These are phyloP conservation scores for Eurystomus glaucurus DNA, from an alignment of 2,797 vertebrate genomes.

Conservation along the genomic window DNA sequence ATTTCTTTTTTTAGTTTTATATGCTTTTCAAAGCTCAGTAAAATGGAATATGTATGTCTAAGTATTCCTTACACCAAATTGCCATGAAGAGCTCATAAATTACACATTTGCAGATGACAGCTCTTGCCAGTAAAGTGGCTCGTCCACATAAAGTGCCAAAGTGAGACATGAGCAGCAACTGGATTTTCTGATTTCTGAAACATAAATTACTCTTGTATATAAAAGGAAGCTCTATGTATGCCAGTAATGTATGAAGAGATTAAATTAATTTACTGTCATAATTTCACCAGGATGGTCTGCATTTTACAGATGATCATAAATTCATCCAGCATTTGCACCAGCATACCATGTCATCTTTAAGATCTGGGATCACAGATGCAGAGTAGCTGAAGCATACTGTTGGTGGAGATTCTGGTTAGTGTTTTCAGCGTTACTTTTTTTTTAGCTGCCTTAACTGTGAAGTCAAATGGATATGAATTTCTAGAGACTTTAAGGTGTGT, in stretches of 20 bases:
- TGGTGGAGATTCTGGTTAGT: neutral
- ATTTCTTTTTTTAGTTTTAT: neutral
- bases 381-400: neutral
- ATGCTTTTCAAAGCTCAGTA: neutral
- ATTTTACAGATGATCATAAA: neutral
- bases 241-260: neutral
- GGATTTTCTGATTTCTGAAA: slow-evolving; percentile 27
- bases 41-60: neutral
- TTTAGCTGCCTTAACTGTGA: neutral
- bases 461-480: neutral
- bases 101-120: neutral
- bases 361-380: neutral
- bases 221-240: neutral
- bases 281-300: neutral
- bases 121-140: slow-evolving; percentile 8
- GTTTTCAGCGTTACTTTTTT: neutral
- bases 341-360: neutral
- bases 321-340: neutral
- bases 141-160: neutral
- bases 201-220: neutral
- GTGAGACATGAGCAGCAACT: neutral
- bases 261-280: neutral
- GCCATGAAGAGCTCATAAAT: slow-evolving; percentile 25
- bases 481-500: neutral
- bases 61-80: neutral